Percentiles rank a stretch among this genome's conserved stretches.
These are phyloP conservation scores for Pollenia labialis DNA, from an alignment of 2,888 invertebrate species.

Conservation along the genomic window DNA sequence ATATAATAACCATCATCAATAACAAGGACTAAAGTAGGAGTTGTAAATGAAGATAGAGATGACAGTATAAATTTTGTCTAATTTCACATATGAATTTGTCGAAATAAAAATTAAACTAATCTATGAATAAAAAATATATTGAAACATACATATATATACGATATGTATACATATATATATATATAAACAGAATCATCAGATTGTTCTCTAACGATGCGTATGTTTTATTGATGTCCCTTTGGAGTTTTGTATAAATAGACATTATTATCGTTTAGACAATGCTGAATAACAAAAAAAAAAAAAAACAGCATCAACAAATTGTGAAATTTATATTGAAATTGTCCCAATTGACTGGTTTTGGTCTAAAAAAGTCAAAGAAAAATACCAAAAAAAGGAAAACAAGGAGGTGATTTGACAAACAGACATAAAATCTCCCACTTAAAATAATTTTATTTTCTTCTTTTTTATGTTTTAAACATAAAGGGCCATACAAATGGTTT, in stretches of 20 bases:
- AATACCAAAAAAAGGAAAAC: background rate
- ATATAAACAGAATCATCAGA: slow-evolving; percentile 48
- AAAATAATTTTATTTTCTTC: slow-evolving; percentile 8
- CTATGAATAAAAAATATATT: background rate
- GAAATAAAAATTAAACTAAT: slow-evolving; percentile 36
- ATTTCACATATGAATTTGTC: slow-evolving; percentile 23
- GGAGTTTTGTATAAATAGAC: slow-evolving; percentile 58
- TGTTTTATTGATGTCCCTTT: slow-evolving; percentile 62
- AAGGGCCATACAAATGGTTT: slow-evolving; percentile 2
- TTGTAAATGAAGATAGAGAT: slow-evolving; percentile 30
- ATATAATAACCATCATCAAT: slow-evolving; percentile 62
- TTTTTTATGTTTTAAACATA: background rate
- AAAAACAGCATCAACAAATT: background rate
- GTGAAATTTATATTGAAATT: slow-evolving; percentile 34
- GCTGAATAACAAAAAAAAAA: slow-evolving; percentile 14
- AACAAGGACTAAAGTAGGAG: slow-evolving; percentile 50
- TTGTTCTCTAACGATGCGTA: slow-evolving; percentile 53
- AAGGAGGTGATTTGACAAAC: slow-evolving; percentile 34
- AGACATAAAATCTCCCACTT: slow-evolving; percentile 14
- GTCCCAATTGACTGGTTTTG: slow-evolving; percentile 61
- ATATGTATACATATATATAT: too few relatives aligned
- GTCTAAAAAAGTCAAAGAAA: background rate
- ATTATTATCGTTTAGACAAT: slow-evolving; percentile 47
- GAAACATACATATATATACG: too few relatives aligned
- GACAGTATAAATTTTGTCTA: slow-evolving; percentile 54